These are phyloP conservation scores for Hydrozoanthus gracilis DNA, from an alignment of 92 coral and sea anemone species.

Conservation along the genomic window DNA sequence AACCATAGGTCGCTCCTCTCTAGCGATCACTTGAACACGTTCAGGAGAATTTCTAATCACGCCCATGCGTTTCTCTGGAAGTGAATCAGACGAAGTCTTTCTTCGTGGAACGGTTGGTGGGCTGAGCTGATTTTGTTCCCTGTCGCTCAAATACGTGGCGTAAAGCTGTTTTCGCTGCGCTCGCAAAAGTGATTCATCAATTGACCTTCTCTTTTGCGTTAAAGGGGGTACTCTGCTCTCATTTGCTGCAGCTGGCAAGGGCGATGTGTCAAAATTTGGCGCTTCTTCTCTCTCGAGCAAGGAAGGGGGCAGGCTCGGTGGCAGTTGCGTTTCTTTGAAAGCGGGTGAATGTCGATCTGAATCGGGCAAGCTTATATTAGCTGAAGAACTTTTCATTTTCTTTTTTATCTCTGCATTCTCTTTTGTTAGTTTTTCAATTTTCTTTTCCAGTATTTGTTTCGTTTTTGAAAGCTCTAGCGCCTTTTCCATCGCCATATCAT, in stretches of 20 bases:
- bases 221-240: background rate
- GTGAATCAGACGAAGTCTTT: slow-evolving; percentile 11
- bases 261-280: slow-evolving; percentile 44
- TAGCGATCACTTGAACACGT: slow-evolving; percentile 16
- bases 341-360: slow-evolving; percentile 30
- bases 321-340: slow-evolving; percentile 47
- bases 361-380: background rate
- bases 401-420: slow-evolving; percentile 84
- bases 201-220: slow-evolving; percentile 34
- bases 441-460: slow-evolving; percentile 81
- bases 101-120: background rate
- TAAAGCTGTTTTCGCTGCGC: slow-evolving; percentile 24
- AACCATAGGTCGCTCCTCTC: slow-evolving; percentile 8
- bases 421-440: slow-evolving; percentile 83
- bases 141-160: background rate
- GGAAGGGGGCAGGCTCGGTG: slow-evolving; percentile 64
- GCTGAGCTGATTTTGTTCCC: background rate
- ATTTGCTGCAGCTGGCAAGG: background rate
- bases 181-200: slow-evolving; percentile 40
- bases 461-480: slow-evolving; percentile 91
- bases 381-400: slow-evolving; percentile 56
- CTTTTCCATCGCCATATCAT: slow-evolving; percentile 97
- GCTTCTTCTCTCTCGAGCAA: slow-evolving; percentile 49
- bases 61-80: slow-evolving; percentile 7
- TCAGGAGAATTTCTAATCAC: background rate